phyloP scores from a whole-genome alignment of 35 echinoderm and acorn worm species.

The Heliocidaris tuberculata region DNA sequence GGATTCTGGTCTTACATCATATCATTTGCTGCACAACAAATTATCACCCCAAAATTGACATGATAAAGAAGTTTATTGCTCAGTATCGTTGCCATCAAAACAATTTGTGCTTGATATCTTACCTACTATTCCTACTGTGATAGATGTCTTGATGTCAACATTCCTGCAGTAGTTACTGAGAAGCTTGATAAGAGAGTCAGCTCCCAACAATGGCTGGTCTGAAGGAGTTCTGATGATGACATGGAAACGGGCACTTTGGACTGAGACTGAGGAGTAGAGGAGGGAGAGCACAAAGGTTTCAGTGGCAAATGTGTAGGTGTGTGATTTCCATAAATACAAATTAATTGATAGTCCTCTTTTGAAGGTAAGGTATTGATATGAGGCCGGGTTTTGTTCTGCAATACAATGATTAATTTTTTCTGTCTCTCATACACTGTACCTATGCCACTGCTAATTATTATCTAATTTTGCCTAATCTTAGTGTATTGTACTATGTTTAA shows the following conservation, averaged over 20 bases:
- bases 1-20: too few species aligned
- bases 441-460: too few species aligned
- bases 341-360: too few species aligned
- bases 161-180: slow-evolving; percentile 94
- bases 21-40: neutral
- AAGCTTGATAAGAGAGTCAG: slow-evolving; percentile 85
- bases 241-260: slow-evolving; percentile 72
- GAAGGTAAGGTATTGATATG: too few species aligned
- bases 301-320: too few species aligned
- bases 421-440: too few species aligned
- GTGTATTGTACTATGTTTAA: too few species aligned
- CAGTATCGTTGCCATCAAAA: neutral
- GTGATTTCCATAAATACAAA: too few species aligned
- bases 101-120: slow-evolving; percentile 25
- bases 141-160: slow-evolving; percentile 91
- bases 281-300: neutral
- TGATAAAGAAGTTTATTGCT: neutral
- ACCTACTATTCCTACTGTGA: slow-evolving; percentile 98
- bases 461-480: too few species aligned
- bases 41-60: neutral
- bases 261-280: slow-evolving; percentile 63
- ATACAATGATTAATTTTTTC: too few species aligned
- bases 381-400: too few species aligned
- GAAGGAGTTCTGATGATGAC: slow-evolving; percentile 76
- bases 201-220: slow-evolving; percentile 92